These are phyloP conservation scores for Phoenicopterus ruber DNA, from an alignment of 2,113 vertebrate genomes.

Conservation along the genomic window DNA sequence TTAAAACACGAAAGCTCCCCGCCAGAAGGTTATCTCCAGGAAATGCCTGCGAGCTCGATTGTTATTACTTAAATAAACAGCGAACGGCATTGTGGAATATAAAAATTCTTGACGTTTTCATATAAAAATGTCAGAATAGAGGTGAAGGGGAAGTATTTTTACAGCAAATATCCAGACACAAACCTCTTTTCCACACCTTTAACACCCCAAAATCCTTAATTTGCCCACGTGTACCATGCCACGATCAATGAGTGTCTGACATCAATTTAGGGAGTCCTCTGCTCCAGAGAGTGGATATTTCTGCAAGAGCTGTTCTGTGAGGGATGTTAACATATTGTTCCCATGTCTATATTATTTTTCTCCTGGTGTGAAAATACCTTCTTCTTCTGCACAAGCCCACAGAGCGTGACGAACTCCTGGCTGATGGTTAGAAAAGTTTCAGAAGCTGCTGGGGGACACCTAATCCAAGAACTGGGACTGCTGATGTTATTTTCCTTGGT, in stretches of 20 bases:
- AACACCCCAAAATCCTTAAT: neutral
- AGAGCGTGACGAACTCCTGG: neutral
- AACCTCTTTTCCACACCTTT: neutral
- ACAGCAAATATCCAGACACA: neutral
- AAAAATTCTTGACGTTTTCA: neutral
- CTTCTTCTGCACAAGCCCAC: neutral
- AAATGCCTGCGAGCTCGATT: neutral
- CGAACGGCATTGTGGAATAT: neutral
- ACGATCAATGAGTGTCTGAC: neutral
- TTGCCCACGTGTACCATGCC: neutral
- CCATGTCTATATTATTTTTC: neutral
- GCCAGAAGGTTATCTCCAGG: neutral
- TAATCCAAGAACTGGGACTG: neutral
- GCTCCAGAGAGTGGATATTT: neutral
- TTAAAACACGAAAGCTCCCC: neutral
- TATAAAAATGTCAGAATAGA: neutral
- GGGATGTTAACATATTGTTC: neutral
- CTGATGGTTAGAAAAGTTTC: neutral
- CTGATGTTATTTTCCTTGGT: neutral
- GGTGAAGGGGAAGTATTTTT: neutral
- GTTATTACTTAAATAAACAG: slow-evolving; percentile 11
- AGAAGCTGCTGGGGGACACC: neutral
- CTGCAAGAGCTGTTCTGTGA: neutral
- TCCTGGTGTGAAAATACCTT: neutral
- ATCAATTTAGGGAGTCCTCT: neutral